A percentile compares a stretch with the other conserved stretches of the same genome.
Conservation (phyloP, 2,113 vertebrate species). For the Phyllostomus discolor region DNA sequence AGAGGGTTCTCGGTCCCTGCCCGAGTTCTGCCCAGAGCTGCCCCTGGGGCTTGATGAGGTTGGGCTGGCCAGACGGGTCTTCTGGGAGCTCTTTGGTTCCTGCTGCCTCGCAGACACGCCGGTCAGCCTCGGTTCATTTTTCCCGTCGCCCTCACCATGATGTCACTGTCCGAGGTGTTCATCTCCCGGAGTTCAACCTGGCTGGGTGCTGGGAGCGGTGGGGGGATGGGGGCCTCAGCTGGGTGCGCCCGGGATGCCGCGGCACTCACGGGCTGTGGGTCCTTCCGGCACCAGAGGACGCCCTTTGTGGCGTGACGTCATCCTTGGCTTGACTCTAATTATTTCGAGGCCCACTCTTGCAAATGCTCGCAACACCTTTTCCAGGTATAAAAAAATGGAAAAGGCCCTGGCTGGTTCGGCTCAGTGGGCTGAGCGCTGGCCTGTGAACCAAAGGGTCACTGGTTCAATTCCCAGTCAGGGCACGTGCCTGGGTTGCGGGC, state of each 20-base stretch:
- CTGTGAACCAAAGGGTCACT: no score
- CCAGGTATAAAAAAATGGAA: not conserved
- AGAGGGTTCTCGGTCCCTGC: not conserved
- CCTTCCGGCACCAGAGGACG: not conserved
- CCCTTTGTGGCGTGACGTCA: not conserved
- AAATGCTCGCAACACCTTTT: not conserved
- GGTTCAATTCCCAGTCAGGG: no score
- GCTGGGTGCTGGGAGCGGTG: not conserved
- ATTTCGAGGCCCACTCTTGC: not conserved
- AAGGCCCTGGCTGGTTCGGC: not conserved
- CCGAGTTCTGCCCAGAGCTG: not conserved
- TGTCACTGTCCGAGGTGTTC: not conserved
- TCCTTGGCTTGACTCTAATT: not conserved
- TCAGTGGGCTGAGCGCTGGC: no score
- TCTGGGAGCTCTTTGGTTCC: not conserved
- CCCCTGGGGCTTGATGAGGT: not conserved
- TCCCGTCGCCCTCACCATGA: not conserved
- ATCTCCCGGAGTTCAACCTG: not conserved
- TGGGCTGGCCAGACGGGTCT: not conserved
- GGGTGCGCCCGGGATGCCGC: no score
- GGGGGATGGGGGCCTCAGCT: not conserved
- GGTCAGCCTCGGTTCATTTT: not conserved
- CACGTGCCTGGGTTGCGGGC: no score
- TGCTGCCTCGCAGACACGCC: not conserved
- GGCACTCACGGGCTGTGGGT: not conserved